A percentile compares a stretch with the other conserved stretches of the same genome.
phyloP scores from a whole-genome alignment of 2,113 vertebrate species.

The Ramphastos sulfuratus region DNA sequence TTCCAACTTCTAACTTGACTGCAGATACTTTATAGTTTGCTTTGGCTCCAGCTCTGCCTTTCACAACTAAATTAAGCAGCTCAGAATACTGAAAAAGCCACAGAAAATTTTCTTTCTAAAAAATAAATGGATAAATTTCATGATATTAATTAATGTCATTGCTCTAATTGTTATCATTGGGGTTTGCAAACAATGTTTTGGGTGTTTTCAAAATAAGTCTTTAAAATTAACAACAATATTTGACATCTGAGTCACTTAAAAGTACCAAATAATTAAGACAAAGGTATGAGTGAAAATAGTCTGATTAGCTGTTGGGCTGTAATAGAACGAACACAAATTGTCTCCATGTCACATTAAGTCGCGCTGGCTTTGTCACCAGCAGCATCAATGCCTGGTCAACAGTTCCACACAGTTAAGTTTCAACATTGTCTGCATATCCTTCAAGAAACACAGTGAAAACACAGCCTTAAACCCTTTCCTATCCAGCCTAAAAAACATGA shows the following conservation, averaged over 20 bases:
- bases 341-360: background rate
- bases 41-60: constrained; percentile 59
- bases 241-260: background rate
- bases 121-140: background rate
- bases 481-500: background rate
- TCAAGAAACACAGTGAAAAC: background rate
- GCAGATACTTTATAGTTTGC: constrained; percentile 57
- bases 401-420: background rate
- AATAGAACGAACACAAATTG: background rate
- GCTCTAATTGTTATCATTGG: background rate
- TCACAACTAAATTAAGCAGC: constrained; percentile 42
- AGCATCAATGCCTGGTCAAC: background rate
- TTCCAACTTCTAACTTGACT: constrained; percentile 52
- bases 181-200: background rate
- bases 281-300: background rate
- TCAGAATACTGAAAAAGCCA: constrained; percentile 24
- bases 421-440: background rate
- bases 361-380: background rate
- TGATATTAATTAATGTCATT: background rate
- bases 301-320: background rate
- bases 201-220: background rate
- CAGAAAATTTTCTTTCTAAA: background rate
- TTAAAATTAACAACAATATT: background rate
- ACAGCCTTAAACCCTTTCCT: background rate
- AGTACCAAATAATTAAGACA: background rate